phyloP scores from a whole-genome alignment of 2,888 invertebrate species.

The Idaea straminata region DNA sequence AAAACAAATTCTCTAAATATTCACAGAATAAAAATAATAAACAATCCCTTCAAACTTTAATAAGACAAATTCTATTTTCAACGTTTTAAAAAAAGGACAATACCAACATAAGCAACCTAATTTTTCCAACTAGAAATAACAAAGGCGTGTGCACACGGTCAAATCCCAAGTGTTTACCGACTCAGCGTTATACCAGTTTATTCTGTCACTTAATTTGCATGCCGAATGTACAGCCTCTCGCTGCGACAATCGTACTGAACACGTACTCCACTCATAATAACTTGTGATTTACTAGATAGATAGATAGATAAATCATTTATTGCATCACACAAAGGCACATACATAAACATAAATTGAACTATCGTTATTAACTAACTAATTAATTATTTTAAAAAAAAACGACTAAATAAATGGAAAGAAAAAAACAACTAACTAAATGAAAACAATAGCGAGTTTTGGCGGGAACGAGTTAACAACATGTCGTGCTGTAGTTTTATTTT shows the following conservation, averaged over 20 bases:
- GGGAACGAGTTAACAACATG: too few relatives aligned
- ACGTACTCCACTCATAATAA: neutral
- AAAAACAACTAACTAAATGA: too few relatives aligned
- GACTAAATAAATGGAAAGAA: too few relatives aligned
- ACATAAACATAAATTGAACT: too few relatives aligned
- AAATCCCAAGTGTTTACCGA: neutral
- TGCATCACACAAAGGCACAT: too few relatives aligned
- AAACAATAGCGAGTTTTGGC: too few relatives aligned
- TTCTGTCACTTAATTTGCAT: conserved; percentile 3
- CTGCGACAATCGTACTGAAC: neutral
- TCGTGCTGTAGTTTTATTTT: too few relatives aligned
- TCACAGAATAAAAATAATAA: too few relatives aligned
- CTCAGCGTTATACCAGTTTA: neutral
- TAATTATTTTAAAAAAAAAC: too few relatives aligned
- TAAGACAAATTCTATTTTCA: neutral
- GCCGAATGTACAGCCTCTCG: neutral
- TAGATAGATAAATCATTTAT: too few relatives aligned
- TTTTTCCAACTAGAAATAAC: neutral
- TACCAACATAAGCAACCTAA: neutral
- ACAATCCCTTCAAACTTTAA: neutral
- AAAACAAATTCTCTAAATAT: too few relatives aligned
- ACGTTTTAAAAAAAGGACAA: neutral
- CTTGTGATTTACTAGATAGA: neutral
- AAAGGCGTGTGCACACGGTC: conserved; percentile 1
- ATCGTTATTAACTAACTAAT: too few relatives aligned